Base-by-base conservation (phyloP, 2,888 invertebrate species). In the Apamea sordens region DNA sequence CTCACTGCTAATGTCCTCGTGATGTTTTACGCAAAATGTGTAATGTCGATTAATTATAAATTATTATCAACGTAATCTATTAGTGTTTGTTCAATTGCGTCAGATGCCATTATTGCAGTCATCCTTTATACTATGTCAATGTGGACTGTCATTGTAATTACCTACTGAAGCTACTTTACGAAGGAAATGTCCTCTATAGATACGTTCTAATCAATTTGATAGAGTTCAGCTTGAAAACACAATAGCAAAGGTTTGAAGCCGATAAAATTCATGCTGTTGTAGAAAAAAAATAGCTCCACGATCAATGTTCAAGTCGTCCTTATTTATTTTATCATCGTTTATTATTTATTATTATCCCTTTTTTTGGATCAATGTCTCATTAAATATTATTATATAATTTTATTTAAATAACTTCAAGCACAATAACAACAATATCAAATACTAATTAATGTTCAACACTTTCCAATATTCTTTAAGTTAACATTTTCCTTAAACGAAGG, bases 201-300 rank as follows among this genome's bases (percentile, higher is more conserved):
- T 84, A 86, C 85, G 81, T 84, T 81, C 69, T 85, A 85, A 85
- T 87, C 83, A 85, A 88, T 87, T 87, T 82, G 85, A 85, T 77
- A 86, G 83, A 85, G 87, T 86, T 87, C 84, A 89, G 86, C 83
- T 85, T 84, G 77, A 79, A 82, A 80, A 83, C 82, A 85, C 86
- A 84, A 86, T 87, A 86, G 88, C 85, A 86, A 80, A 81, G 78
- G 73, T 88, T 81, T 79, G 65, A 88, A 88, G 59, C 72, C 67
- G 76, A 78, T 69, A 83, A 81, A 86, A 88, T 73, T 80, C 77
- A 82, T 80, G 92, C 94, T 96, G 96, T 96, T 96, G 96, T 96
- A 96, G 96, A 95, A 97, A 96, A 96, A 96, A 96, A 96, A 88
- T 97, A 96, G 96, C 96, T 94, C 96, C 96, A 95, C 93, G 92